Base-by-base conservation (phyloP, 2,113 vertebrate species). In the Xiphophorus maculatus region DNA sequence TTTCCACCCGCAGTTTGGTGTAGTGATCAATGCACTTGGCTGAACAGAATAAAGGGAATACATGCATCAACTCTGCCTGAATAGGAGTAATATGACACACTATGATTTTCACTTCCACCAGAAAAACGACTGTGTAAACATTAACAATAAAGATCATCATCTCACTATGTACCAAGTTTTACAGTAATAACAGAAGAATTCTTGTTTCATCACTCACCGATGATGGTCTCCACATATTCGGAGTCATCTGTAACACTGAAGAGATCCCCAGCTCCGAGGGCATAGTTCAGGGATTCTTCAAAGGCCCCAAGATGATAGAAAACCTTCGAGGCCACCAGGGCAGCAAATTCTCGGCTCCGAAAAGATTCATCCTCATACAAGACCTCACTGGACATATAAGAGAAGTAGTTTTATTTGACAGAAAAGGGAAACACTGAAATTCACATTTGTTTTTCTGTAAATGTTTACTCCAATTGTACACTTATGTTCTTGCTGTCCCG, bases 11-110 rank as follows among this genome's bases (percentile, higher is more conserved):
- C 77, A 97, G 96, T 84, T 99, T 99, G 77, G 98, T 99, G 76
- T 99, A 99, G 90, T 99, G 97, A 90, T 99, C 98, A 0, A 99
- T 99, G 82, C 98, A 99, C 93, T 99, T 99, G 85, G 98, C 98
- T 99, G 82, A 22, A 75, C 3, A 82, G 22, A 37, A 27, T 30
- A 28, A 74, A 58, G 5, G 17, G n/a, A 6, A 25, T 9, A 13
- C 1, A 40, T 12, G 2, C 29, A 17, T 7, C 40, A 2, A 74
- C 8, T 54, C n/a, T 25, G 33, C 4, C 25, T 30, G 28, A 17
- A 29, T 17, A 28, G 0, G 35, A 0, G 37, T 37, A 15, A 42
- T 28, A 17, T 44, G 5, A 42, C 4, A 42, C 40, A 42, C 15
- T 6, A 48, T 48, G 44, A 48, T 48, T 48, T 9, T 35, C 14